Evolutionary conservation across 2,797 vertebrate genomes (phyloP).

Genomic region (Sandelia bainsii): DNA sequence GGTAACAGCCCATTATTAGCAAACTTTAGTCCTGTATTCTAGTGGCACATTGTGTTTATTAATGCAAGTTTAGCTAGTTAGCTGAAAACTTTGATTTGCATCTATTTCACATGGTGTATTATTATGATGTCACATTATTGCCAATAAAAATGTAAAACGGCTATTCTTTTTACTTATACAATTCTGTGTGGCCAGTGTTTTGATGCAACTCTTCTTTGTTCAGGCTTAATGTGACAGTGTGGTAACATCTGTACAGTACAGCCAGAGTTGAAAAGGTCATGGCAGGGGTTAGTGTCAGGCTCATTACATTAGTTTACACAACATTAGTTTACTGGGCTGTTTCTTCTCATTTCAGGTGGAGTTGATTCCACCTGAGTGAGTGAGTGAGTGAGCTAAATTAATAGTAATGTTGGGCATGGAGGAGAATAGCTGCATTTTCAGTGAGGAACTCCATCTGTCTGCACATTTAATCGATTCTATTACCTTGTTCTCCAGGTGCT

Average conservation of each 20-base stretch:
- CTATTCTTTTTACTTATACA: no score
- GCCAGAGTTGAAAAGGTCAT: slow-evolving; percentile 30
- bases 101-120: slow-evolving; percentile 3
- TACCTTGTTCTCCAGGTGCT: slow-evolving; percentile 63
- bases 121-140: background rate
- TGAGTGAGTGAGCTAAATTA: slow-evolving; percentile 72
- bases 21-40: background rate
- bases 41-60: no score
- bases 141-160: no score
- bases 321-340: slow-evolving; percentile 55
- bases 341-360: slow-evolving; percentile 42
- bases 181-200: background rate
- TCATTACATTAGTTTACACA: slow-evolving; percentile 24
- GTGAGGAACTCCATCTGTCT: slow-evolving; percentile 58
- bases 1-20: background rate
- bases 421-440: slow-evolving; percentile 30
- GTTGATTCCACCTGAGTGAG: slow-evolving; percentile 72
- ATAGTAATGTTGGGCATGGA: slow-evolving; percentile 52
- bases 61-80: no score
- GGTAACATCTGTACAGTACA: slow-evolving; percentile 24
- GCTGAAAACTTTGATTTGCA: background rate
- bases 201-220: background rate
- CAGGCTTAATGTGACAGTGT: background rate
- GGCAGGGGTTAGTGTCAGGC: slow-evolving; percentile 20
- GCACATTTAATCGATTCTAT: slow-evolving; percentile 72